phyloP scores from a whole-genome alignment of 2,888 invertebrate species.

The Eupithecia abbreviata region DNA sequence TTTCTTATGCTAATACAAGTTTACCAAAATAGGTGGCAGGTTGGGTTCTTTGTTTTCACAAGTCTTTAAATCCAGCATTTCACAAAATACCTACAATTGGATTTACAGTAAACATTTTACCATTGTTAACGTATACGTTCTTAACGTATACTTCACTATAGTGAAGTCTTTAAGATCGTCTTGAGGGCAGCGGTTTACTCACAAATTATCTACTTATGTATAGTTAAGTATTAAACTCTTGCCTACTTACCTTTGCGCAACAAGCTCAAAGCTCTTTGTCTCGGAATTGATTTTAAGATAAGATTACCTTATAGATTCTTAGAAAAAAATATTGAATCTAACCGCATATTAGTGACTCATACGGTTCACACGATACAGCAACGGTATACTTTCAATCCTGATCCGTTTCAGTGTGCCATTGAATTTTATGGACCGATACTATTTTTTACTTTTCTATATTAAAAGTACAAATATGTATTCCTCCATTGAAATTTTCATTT shows the following conservation, averaged over 20 bases:
- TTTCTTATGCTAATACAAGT: slow-evolving; percentile 24
- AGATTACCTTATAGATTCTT: slow-evolving; percentile 32
- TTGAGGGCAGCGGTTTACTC: not conserved
- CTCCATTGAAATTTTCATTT: not conserved
- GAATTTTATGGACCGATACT: not conserved
- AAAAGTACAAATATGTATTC: too few relatives aligned
- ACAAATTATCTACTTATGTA: not conserved
- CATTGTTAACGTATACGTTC: not conserved
- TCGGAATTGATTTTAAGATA: slow-evolving; percentile 29
- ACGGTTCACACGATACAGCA: slow-evolving; percentile 26
- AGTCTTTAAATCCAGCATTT: slow-evolving; percentile 11
- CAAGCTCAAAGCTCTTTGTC: slow-evolving; percentile 32
- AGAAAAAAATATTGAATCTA: slow-evolving; percentile 36
- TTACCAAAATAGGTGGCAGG: slow-evolving; percentile 16
- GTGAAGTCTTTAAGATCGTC: not conserved
- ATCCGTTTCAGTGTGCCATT: slow-evolving; percentile 18
- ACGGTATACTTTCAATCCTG: slow-evolving; percentile 20
- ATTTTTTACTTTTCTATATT: not conserved
- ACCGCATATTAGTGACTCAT: slow-evolving; percentile 37
- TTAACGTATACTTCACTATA: not conserved
- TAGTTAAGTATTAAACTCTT: not conserved
- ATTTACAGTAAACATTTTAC: not conserved
- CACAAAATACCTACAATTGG: not conserved
- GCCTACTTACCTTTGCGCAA: slow-evolving; percentile 27
- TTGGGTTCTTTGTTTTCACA: slow-evolving; percentile 17